Evolutionary conservation across 2,888 invertebrate genomes (phyloP), one percentile per base, ranked within the genome.

Genomic region (Agrochola litura): DNA sequence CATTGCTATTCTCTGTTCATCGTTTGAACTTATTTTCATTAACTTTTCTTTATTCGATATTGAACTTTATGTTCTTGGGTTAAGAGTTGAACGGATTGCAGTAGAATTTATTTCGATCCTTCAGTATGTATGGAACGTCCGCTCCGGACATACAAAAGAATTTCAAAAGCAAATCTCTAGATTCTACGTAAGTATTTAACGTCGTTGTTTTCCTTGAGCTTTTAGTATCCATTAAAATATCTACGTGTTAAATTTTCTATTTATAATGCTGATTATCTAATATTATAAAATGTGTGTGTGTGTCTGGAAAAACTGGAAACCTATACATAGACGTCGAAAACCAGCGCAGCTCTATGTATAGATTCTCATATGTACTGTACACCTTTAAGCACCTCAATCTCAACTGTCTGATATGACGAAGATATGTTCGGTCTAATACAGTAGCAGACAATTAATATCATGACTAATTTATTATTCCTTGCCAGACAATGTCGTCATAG

Each of bases 121-220:
- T 86, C 81, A 89, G 86, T 87, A 93, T 91, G 90, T 86, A 73
- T 79, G 92, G 92, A 91, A 93, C 90, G 91, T 93, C 94, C 93
- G 94, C 79, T 91, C 91, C 92, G 93, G 93, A 93, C 89, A 86
- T 89, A 77, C 81, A 82, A 85, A 83, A 86, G 85, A 84, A 88
- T 87, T 88, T 85, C 79, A 87, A 87, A 87, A 83, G 80, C 75
- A 75, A 84, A 81, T 86, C 76, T 79, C 67, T 77, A 72, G 43
- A 86, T 64, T 86, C 64, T 68, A 70, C 70, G 41, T 19, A 73
- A 77, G 77, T 75, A 73, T 84, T 79, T 69, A 73, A 80, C 64
- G 71, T 78, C 61, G 74, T 52, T 70, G 69, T 81, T 88, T 88
- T 81, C 81, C 78, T 88, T 79, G 76, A 84, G 77, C 76, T 84